Evolutionary conservation across 1,140 invertebrate species (phyloP).

Genomic region (Dinoponera quadriceps): DNA sequence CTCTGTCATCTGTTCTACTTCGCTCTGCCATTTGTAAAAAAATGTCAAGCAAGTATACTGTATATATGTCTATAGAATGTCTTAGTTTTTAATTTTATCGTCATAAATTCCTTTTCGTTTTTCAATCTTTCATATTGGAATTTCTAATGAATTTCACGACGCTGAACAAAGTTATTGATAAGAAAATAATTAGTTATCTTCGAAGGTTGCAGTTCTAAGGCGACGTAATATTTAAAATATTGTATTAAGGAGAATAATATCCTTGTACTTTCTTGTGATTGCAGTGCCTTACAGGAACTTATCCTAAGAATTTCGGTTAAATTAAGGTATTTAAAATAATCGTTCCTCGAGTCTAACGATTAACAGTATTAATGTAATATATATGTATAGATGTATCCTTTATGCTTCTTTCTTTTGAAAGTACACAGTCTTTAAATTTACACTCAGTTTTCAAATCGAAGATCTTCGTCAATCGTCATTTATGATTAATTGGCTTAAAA

Average conservation of each 20-base stretch:
- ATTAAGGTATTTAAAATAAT: slow-evolving; percentile 39
- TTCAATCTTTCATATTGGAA: not conserved
- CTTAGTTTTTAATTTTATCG: slow-evolving; percentile 71
- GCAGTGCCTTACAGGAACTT: slow-evolving; percentile 60
- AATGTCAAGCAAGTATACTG: slow-evolving; percentile 72
- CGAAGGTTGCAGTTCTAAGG: slow-evolving; percentile 35
- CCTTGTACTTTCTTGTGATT: slow-evolving; percentile 59
- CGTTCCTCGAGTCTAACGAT: slow-evolving; percentile 51
- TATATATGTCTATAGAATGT: slow-evolving; percentile 78
- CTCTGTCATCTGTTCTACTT: slow-evolving; percentile 59
- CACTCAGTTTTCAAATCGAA: no score
- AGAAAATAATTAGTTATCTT: slow-evolving; percentile 2
- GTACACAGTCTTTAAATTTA: no score
- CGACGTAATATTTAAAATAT: slow-evolving; percentile 42
- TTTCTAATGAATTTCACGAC: not conserved
- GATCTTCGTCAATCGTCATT: no score
- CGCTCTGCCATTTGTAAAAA: slow-evolving; percentile 57
- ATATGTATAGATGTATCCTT: not conserved
- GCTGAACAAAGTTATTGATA: slow-evolving; percentile 3
- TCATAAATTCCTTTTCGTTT: slow-evolving; percentile 40
- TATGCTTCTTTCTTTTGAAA: no score
- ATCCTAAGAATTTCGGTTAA: slow-evolving; percentile 36
- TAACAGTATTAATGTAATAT: slow-evolving; percentile 34
- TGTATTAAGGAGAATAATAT: slow-evolving; percentile 5
- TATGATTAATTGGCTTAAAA: no score